These are phyloP conservation scores for Hephaestus fuliginosus DNA, from an alignment of 2,797 vertebrate genomes.

Conservation along the genomic window DNA sequence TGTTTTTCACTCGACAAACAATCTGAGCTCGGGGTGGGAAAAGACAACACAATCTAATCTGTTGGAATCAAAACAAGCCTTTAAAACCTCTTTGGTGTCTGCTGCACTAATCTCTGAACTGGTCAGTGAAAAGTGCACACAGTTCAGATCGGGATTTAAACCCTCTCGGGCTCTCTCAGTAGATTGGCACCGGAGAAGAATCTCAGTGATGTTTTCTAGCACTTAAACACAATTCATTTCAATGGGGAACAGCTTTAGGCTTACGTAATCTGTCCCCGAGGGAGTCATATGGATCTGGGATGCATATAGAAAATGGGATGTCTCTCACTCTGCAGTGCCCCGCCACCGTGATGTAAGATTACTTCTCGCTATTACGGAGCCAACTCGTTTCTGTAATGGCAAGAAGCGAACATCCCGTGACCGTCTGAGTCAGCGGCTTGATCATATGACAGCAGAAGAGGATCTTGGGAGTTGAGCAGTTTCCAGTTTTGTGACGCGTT, in stretches of 20 bases:
- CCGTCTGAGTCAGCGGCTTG: conserved; percentile 68
- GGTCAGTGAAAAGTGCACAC: conserved; percentile 69
- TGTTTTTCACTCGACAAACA: conserved; percentile 35
- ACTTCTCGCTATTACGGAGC: conserved; percentile 20
- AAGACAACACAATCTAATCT: conserved; percentile 67
- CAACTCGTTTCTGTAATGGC: conserved; percentile 17
- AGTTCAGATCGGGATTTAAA: conserved; percentile 64
- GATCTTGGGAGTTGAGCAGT: conserved; percentile 54
- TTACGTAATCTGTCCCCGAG: conserved; percentile 53
- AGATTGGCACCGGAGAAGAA: conserved; percentile 36
- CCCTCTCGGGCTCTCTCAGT: conserved; percentile 24
- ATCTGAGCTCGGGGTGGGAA: conserved; percentile 48
- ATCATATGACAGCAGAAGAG: conserved; percentile 67
- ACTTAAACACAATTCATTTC: conserved; percentile 49
- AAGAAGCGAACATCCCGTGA: conserved; percentile 57
- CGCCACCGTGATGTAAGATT: conserved; percentile 59
- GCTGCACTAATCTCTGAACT: conserved; percentile 72
- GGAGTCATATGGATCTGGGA: conserved; percentile 36
- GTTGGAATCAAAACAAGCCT: conserved; percentile 70
- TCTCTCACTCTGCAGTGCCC: neutral
- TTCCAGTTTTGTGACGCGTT: conserved; percentile 23
- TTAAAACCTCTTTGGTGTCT: conserved; percentile 71
- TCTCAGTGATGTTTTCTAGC: conserved; percentile 2
- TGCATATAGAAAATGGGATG: conserved; percentile 64
- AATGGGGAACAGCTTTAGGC: conserved; percentile 14